Evolutionary conservation across 1,140 invertebrate species (phyloP), one percentile per base, ranked within the genome.

Genomic region (Brachionus rubens): DNA sequence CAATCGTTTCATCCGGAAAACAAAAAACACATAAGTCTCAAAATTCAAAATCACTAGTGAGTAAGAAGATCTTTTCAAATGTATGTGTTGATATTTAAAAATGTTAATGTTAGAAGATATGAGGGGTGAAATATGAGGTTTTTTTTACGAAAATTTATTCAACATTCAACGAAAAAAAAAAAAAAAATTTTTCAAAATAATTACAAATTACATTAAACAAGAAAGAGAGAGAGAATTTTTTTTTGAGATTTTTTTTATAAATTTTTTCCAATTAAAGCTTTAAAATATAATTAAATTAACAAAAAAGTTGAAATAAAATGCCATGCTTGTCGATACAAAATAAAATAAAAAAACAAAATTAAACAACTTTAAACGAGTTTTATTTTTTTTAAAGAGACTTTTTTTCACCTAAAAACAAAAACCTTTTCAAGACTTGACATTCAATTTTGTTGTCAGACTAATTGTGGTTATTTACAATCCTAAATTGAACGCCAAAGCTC

Each of bases 51-150:
- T 16, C 28, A 59, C 33, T 36, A 62, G 56, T 36, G 56, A 62
- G n/a, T n/a, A n/a, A n/a, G n/a, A n/a, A n/a, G n/a, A n/a, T n/a
- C 21, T 19, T 36, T 16, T 36, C 9, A 62, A 62, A 65, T 65
- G 59, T 24, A 65, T 65, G 43, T 65, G 41, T 65, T 65, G 59
- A 26, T 24, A 65, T 65, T 65, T 65, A 43, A 65, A 65, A 19
- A 16, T 36, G 36, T 62, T 40, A 62, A 62, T 36, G 33, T 40
- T 62, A 50, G 36, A 62, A 10, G 36, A 62, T 36, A 36, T 28
- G 52, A 54, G 26, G 12, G 19, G 19, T 33, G 54, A 59, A 59
- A 59, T 59, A 59, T 59, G 54, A 59, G 54, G 19, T 36, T 16
- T 6, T 33, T 41, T 59, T 59, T 59, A 59, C 33, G 33, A 59